Evolutionary conservation across 2,888 invertebrate genomes (phyloP), one percentile per base, ranked within the genome.

Genomic region (Camponotus fellah): DNA sequence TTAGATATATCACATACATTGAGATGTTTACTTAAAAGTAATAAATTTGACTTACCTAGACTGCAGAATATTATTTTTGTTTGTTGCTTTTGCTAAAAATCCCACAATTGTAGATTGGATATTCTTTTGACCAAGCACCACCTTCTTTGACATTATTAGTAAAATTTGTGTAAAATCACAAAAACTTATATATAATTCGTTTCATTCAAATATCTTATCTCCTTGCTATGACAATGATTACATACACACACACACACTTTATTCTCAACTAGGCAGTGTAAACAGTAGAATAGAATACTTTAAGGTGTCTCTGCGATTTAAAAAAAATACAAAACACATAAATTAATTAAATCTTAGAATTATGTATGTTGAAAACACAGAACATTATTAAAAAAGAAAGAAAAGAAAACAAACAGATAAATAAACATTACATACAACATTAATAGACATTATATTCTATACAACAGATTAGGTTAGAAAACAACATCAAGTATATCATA

Each of bases 141-240:
- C 14, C 26, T 85, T 87, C 64, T 74, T 88, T 26, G 85, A 87
- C 91, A 91, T 91, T 77, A 53, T 76, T 40, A 53, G 14, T 14
- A 21, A 4, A 46, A 75, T 43, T 14, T 68, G 34, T 32, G 40
- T 32, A n/a, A 0, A 56, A 12, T 1, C 14, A 17, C 0, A 40
- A 37, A 37, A 37, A 56, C 10, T 26, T 26, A 43, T 17, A 62
- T 2, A 8, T 40, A 46, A 66, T 43, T 14, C 26, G 5, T 66
- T 21, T 68, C 9, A 21, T n/a, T 69, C n/a, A 3, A 49, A 21
- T 14, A 34, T 46, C 10, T 34, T 34, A 10, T 53, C 8, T 53
- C 8, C n/a, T 26, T 26, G 26, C 14, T 53, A n/a, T n/a, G n/a
- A 53, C 17, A 53, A 53, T n/a, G n/a, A n/a, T 53, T 53, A 49